Conservation (phyloP, 2,113 vertebrate species). For the Oplegnathus fasciatus region DNA sequence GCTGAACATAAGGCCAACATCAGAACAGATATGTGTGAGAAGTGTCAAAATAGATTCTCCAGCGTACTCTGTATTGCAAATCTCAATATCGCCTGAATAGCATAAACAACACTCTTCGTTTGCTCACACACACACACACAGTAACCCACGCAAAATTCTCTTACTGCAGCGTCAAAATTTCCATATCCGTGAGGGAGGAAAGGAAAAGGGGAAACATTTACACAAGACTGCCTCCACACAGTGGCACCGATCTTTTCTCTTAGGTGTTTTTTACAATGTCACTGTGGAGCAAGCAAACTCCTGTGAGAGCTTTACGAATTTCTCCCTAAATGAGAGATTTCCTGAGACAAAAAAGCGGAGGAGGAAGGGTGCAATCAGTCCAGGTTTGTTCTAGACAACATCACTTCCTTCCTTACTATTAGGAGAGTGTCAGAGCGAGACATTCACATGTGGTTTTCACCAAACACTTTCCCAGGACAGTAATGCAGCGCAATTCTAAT, state of each 20-base stretch:
- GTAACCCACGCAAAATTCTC: conserved; percentile 38
- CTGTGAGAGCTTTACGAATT: conserved; percentile 66
- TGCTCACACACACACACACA: conserved; percentile 40
- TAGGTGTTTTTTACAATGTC: conserved; percentile 74
- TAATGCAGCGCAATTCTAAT: conserved; percentile 75
- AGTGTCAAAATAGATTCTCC: conserved; percentile 67
- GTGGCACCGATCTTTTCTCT: conserved; percentile 67
- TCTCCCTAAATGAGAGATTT: conserved; percentile 74
- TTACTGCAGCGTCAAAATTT: conserved; percentile 66
- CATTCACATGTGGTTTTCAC: conserved; percentile 79
- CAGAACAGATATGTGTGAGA: conserved; percentile 69
- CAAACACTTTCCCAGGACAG: conserved; percentile 80
- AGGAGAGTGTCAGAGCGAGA: conserved; percentile 74
- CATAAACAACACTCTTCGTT: conserved; percentile 57
- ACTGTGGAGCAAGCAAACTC: conserved; percentile 71
- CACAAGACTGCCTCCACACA: conserved; percentile 72
- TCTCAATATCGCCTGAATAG: conserved; percentile 73
- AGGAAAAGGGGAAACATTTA: conserved; percentile 79
- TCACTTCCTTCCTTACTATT: conserved; percentile 80
- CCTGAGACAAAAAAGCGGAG: conserved; percentile 69
- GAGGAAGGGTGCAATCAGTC: conserved; percentile 82
- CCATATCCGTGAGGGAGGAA: conserved; percentile 75
- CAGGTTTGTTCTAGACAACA: conserved; percentile 83
- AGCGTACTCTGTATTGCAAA: conserved; percentile 50
- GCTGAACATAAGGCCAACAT: conserved; percentile 73